Base-by-base conservation (phyloP, 2,797 vertebrate species). In the Falco concolor region DNA sequence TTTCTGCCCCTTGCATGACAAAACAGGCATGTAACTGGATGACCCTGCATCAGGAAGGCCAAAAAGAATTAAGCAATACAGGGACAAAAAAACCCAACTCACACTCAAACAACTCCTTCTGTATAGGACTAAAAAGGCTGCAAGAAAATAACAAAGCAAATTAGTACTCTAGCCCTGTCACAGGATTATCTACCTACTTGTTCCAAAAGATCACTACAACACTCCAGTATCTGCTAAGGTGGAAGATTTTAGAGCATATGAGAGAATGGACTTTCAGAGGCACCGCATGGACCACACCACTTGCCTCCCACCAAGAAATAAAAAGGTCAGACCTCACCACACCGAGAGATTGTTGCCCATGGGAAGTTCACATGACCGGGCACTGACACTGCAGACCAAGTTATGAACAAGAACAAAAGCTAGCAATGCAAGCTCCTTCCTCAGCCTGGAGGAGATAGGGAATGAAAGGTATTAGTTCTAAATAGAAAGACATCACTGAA, bases 71-170 rank as follows among this genome's bases (percentile, higher is more conserved):
- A 89, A 79, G 38, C 19, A 64, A 61, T 30, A 61, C 14, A 38
- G 2, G 6, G 13, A 2, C 1, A 2, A 68, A 59, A 86, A 60
- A 6, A 0, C 0, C 5, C 7, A 25, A 21, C 22, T 40, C 17
- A 5, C 8, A 40, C 16, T 40, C 24, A 69, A 40, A 84, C 38
- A 61, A 95, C 83, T 67, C 24, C 28, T 68, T 44, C 36, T 28
- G 5, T 57, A 27, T 16, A 50, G 3, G 12, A 70, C 17, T 30
- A 44, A 63, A 89, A 91, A n/a, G 6, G 27, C 3, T 56, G 44
- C 15, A 77, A 85, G 13, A 2, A 54, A 91, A 7, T 25, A 85
- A 68, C 12, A 70, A 67, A 75, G 36, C 32, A 34, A 72, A 83
- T 44, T 32, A 50, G 12, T 21, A 45, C 12, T 32, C 13, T 57